These are phyloP conservation scores for Ormyrus nitidulus DNA, from an alignment of 2,888 invertebrate species.

Conservation along the genomic window DNA sequence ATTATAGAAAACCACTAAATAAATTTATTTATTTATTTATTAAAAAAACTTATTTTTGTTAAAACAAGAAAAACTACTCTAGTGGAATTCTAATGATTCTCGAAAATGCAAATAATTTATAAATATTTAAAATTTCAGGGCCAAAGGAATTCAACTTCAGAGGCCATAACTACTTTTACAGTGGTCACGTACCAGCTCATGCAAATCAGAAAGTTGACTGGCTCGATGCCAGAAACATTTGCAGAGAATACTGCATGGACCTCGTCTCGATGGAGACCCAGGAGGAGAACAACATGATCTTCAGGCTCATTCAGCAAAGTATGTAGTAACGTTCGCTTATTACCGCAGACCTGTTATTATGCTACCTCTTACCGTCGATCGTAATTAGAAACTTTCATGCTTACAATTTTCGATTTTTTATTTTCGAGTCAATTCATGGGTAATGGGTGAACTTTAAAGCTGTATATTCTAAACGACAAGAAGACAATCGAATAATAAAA, in stretches of 20 bases:
- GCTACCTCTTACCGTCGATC: background rate
- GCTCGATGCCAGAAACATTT: constrained; percentile 93
- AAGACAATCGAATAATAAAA: too few species aligned
- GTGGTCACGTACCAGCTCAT: constrained; percentile 86
- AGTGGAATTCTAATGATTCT: too few species aligned
- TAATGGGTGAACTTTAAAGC: too few species aligned
- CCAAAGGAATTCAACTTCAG: constrained; percentile 93
- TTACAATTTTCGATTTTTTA: too few species aligned
- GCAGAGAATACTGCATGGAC: constrained; percentile 96
- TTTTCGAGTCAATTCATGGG: too few species aligned
- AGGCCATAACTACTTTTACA: constrained; percentile 93
- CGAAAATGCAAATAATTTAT: too few species aligned
- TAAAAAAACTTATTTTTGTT: too few species aligned
- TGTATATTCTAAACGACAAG: too few species aligned
- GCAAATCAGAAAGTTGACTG: constrained; percentile 91
- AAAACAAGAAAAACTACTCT: too few species aligned
- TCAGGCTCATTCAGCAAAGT: constrained; percentile 92
- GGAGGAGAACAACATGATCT: constrained; percentile 92
- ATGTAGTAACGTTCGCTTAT: constrained; percentile 68
- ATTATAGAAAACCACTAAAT: too few species aligned
- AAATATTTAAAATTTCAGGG: constrained; percentile 77
- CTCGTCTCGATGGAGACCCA: constrained; percentile 92
- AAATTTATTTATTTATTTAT: too few species aligned
- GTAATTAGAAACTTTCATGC: too few species aligned
- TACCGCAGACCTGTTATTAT: background rate